Base-by-base conservation (phyloP, 2,797 vertebrate genomes). In the Hydrolagus colliei region DNA sequence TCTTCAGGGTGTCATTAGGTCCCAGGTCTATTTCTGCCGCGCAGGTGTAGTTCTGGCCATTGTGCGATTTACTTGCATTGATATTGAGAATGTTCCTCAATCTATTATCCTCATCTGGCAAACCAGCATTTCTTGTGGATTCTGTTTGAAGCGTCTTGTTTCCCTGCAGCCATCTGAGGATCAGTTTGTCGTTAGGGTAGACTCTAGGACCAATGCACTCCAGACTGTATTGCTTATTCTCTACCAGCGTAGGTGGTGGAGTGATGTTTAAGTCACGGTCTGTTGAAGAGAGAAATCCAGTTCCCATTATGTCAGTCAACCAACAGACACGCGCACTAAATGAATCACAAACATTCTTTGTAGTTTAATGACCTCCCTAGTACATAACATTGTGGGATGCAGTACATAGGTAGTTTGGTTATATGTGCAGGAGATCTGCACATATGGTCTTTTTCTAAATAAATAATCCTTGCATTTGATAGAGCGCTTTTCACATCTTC, bases 1-100 rank as follows among this genome's bases (percentile, higher is more conserved):
- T 84, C 68, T 9, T 27, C 20, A 35, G 18, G 9, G 27, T 84
- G 65, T 3, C 20, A 16, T 84, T 71, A 0, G 65, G 68, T 9
- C 14, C 41, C 41, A 84, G 13, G 18, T 35, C 27, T 11, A 84
- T 65, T 41, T 84, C 79, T 12, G 79, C 79, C 22, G 41, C 32
- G 79, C 79, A 84, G 79, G 79, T 84, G 65, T 84, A 84, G 9
- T 18, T 35, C 79, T 84, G 65, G 35, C 79, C 65, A 41, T 84
- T 63, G 41, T 84, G 63, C 41, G 79, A 68, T 2, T 4, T 1
- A 35, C 10, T 68, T n/a, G 79, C 79, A 71, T 27, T 68, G 65
- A 84, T 67, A 41, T 41, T 18, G 27, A 84, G 68, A 35, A 84
- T 16, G n/a, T 61, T 84, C 65, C 32, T n/a, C 65, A 84, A 84